phyloP scores from a whole-genome alignment of 2,888 invertebrate species.

The Tetramorium bicarinatum region DNA sequence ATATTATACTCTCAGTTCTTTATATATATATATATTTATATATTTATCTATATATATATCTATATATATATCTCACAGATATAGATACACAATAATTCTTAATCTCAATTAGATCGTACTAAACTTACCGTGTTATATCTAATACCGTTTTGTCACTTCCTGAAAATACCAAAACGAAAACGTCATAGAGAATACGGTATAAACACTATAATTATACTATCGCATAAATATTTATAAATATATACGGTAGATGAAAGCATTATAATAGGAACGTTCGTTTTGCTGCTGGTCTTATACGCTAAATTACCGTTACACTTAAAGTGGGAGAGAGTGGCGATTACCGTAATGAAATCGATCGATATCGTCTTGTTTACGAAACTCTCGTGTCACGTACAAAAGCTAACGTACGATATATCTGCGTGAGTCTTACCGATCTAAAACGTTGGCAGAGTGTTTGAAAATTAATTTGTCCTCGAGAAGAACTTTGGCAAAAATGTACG shows the following conservation, averaged over 20 bases:
- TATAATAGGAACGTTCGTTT: slow-evolving; percentile 79
- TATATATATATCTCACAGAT: slow-evolving; percentile 54
- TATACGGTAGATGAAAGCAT: slow-evolving; percentile 77
- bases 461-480: slow-evolving; percentile 44
- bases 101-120: slow-evolving; percentile 52
- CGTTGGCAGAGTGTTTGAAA: slow-evolving; percentile 48
- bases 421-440: slow-evolving; percentile 51
- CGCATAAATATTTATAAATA: slow-evolving; percentile 72
- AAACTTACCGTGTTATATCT: slow-evolving; percentile 42
- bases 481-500: slow-evolving; percentile 47
- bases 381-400: slow-evolving; percentile 66
- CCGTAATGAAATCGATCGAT: slow-evolving; percentile 62
- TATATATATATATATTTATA: slow-evolving; percentile 35
- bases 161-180: slow-evolving; percentile 64
- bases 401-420: slow-evolving; percentile 55
- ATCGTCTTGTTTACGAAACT: slow-evolving; percentile 41
- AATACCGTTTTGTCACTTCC: slow-evolving; percentile 32
- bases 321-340: slow-evolving; percentile 47
- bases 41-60: slow-evolving; percentile 20
- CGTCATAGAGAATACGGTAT: slow-evolving; percentile 62
- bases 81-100: slow-evolving; percentile 58
- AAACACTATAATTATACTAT: slow-evolving; percentile 72
- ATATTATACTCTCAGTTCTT: slow-evolving; percentile 53
- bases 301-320: slow-evolving; percentile 69
- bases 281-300: slow-evolving; percentile 69